Evolutionary conservation across 2,113 vertebrate genomes (phyloP), one percentile per base, ranked within the genome.

Genomic region (Aphyosemion australe): DNA sequence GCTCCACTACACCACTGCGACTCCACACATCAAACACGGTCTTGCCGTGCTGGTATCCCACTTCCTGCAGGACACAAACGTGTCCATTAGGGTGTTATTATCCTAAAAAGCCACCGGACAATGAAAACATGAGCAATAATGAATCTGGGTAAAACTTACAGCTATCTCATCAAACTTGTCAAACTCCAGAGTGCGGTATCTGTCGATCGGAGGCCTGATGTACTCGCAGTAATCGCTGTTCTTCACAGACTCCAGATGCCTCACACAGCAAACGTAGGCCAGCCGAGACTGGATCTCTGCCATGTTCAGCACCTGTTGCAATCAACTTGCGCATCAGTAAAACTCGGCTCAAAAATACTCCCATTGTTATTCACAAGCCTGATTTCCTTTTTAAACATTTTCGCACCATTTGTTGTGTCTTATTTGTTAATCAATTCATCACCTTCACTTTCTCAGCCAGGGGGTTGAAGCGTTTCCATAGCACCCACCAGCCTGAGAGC

Each of bases 381-480:
- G 34, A 20, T 54, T 74, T 60, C 58, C 39, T 65, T 50, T 39
- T 21, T 53, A 69, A 61, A 64, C 51, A 66, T 55, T 20, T 8
- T 61, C 7, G 42, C 15, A 34, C 57, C 64, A 21, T 47, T 52
- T 53, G 48, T 52, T 74, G 61, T n/a, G 56, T 61, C 26, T 82
- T 71, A 55, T 43, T 52, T 61, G 57, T 50, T 50, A 77, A 82
- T 82, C 66, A 72, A 71, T 56, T 19, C 47, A 58, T 86, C 84
- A 98, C 97, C 95, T 98, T 95, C 74, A 98, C 94, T 91, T 95
- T 96, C 65, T 95, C 90, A 0, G 94, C 94, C 39, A 97, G 84
- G 0, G 97, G 97, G 80, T 98, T 98, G 92, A 96, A 94, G 50
- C 95, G 94, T 83, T 98, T 98, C 96, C 97, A 98, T 70, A 99